Evolutionary conservation across 2,113 vertebrate species (phyloP), one percentile per base, ranked within the genome.

Genomic region (Girardinichthys multiradiatus): DNA sequence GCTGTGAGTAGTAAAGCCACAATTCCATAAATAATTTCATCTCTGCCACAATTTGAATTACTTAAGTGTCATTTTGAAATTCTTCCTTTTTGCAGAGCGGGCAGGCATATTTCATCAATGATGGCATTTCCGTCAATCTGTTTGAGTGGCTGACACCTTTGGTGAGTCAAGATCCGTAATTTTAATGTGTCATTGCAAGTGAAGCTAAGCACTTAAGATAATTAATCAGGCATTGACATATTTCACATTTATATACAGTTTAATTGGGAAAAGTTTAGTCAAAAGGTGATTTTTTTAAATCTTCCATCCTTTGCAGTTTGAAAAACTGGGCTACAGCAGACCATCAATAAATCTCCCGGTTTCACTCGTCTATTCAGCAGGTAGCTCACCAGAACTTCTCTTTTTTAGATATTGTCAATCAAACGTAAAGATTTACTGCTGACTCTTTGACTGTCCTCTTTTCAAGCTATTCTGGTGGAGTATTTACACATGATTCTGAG

Each of bases 51-150:
- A 17, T 45, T 3, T n/a, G 48, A 54, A 24, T 54, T 54, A n/a
- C 48, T n/a, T 24, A 7, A 2, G 7, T 54, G 24, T n/a, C 21
- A n/a, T 64, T 31, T 37, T 10, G 26, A 5, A 10, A 42, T 29
- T 11, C 42, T 72, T 28, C 29, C 35, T 7, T 54, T 67, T 83
- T 89, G 64, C 94, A 99, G 98, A 96, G 94, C 13, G 97, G 97
- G 37, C 96, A 99, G 86, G 94, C 91, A 0, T 99, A 98, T 81
- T 99, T 96, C 85, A 95, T 99, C 86, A 96, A 99, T 0, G 97
- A 99, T 0, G 97, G 97, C 1, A 94, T 97, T 57, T 95, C 95
- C 0, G 93, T 98, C 75, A 95, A 96, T 80, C 90, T 97, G 76
- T 97, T 97, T 12, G 95, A 98, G 70, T 99, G 97, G 97, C 90